Conservation (phyloP, 2,888 invertebrate genomes). For the Andrena haemorrhoa region DNA sequence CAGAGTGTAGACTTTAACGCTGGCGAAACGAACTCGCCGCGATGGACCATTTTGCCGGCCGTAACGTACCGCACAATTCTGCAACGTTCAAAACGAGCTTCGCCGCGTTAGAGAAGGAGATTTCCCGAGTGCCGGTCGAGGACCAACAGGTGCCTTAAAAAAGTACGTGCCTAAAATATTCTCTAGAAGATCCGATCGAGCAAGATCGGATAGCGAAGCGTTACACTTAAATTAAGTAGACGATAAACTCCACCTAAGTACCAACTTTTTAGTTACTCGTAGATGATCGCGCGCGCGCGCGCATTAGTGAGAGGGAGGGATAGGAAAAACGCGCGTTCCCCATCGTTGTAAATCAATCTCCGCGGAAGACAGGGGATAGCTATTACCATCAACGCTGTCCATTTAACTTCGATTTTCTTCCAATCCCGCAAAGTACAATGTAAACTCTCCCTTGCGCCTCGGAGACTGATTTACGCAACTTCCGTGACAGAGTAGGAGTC, state of each 20-base stretch:
- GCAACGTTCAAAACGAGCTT: not conserved
- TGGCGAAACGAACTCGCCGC: not conserved
- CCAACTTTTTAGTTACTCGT: constrained; percentile 19
- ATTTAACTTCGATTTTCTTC: not conserved
- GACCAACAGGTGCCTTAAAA: constrained; percentile 40
- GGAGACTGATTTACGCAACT: constrained; percentile 12
- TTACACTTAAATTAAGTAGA: constrained; percentile 15
- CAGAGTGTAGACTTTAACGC: not conserved
- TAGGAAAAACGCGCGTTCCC: not conserved
- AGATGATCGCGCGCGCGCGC: not conserved
- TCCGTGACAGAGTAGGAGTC: not conserved
- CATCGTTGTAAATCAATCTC: constrained; percentile 18
- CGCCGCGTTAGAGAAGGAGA: not conserved
- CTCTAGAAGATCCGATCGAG: constrained; percentile 1
- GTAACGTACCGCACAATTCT: not conserved
- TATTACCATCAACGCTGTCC: not conserved
- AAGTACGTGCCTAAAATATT: constrained; percentile 35
- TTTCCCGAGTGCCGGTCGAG: not conserved
- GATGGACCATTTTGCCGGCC: not conserved
- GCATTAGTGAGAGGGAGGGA: not conserved
- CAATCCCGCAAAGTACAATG: not conserved
- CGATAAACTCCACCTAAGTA: constrained; percentile 34
- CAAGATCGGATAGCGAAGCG: not conserved
- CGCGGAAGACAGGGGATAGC: not conserved
- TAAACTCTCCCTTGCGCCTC: not conserved